Evolutionary conservation across 2,888 invertebrate genomes (phyloP).

Genomic region (Yponomeuta evonymella): DNA sequence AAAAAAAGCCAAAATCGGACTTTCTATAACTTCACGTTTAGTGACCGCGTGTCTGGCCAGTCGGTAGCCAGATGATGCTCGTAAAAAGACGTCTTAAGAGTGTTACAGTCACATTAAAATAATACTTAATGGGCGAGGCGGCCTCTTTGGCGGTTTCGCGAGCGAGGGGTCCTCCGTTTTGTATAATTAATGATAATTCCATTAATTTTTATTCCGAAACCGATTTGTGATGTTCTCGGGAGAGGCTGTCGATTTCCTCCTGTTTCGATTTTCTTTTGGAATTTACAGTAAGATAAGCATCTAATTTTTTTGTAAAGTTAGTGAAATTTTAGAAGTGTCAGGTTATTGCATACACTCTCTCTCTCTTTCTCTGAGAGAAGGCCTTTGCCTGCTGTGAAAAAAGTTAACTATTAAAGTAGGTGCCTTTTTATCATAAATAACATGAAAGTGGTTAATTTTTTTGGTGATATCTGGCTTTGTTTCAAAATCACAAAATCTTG

Average conservation of each 20-base stretch:
- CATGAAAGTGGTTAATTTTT: no score
- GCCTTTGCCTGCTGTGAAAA: no score
- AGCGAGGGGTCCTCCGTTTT: not conserved
- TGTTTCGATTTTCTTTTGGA: not conserved
- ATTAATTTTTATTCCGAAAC: constrained; percentile 15
- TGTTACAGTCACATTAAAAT: constrained; percentile 35
- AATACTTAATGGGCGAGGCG: constrained; percentile 32
- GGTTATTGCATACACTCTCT: no score
- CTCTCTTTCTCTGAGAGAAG: no score
- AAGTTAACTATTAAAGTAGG: no score
- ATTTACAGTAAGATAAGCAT: no score
- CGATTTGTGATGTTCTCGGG: constrained; percentile 11
- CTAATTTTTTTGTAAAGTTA: no score
- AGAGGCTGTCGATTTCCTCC: not conserved
- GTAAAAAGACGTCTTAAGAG: constrained; percentile 32
- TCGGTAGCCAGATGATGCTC: constrained; percentile 16
- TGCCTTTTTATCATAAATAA: no score
- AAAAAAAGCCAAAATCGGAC: not conserved
- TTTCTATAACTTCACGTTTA: constrained; percentile 19
- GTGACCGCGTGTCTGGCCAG: constrained; percentile 35
- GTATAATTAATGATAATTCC: constrained; percentile 16
- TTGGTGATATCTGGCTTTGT: no score
- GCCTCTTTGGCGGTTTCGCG: constrained; percentile 16
- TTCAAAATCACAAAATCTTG: no score
- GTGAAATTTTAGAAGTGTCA: no score